Evolutionary conservation across 1,140 invertebrate genomes (phyloP).

Genomic region (Cyclargus thomasi): DNA sequence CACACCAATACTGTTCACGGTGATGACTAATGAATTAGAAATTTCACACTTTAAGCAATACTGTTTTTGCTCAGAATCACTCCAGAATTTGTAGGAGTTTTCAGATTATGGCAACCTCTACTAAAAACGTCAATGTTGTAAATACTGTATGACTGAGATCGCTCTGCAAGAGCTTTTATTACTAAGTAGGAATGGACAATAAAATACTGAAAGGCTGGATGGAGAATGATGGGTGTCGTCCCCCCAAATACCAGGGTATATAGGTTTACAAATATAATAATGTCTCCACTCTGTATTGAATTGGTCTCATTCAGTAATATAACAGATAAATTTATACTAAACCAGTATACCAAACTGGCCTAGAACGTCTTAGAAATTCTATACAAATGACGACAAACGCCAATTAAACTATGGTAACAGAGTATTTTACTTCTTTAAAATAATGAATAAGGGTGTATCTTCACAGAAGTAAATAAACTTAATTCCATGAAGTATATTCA

Average conservation of each 20-base stretch:
- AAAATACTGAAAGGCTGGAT: conserved; percentile 63
- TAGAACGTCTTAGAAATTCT: too few relatives aligned
- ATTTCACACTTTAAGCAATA: background rate
- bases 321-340: background rate
- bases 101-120: background rate
- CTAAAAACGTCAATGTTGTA: conserved; percentile 3
- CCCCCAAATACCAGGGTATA: conserved; percentile 63
- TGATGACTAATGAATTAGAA: background rate
- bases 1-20: background rate
- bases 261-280: conserved; percentile 40
- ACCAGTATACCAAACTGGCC: too few relatives aligned
- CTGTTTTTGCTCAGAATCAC: background rate
- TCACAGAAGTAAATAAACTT: too few relatives aligned
- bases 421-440: too few relatives aligned
- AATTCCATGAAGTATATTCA: too few relatives aligned
- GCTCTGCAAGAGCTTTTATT: conserved; percentile 16
- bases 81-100: background rate
- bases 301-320: background rate
- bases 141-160: background rate
- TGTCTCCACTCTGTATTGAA: conserved; percentile 1
- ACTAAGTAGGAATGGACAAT: conserved; percentile 58
- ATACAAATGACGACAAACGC: too few relatives aligned
- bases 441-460: too few relatives aligned
- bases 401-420: too few relatives aligned
- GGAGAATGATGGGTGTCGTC: conserved; percentile 52